phyloP scores from a whole-genome alignment of 2,797 vertebrate genomes.

The Phrynocephalus forsythii region DNA sequence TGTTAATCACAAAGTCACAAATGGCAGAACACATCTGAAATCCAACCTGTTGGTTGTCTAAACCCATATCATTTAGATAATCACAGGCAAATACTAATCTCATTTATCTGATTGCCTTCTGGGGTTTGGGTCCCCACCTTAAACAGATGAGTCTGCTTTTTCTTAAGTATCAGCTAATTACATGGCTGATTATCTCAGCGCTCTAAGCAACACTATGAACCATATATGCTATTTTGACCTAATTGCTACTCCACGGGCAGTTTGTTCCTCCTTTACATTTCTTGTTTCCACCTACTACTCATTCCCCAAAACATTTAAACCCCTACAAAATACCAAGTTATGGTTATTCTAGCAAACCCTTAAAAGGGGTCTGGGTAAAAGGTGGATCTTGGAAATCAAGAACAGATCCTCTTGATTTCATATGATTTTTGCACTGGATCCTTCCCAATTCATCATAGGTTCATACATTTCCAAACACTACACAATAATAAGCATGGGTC shows the following conservation, averaged over 20 bases:
- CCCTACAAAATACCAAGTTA: too few species aligned
- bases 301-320: too few species aligned
- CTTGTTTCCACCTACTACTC: not conserved
- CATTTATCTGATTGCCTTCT: constrained; percentile 1
- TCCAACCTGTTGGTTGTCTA: not conserved
- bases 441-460: too few species aligned
- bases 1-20: constrained; percentile 7
- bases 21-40: not conserved
- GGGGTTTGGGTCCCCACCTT: not conserved
- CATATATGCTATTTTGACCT: not conserved
- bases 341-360: too few species aligned
- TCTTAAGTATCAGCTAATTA: constrained; percentile 4
- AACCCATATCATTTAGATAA: constrained; percentile 5
- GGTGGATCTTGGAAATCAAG: too few species aligned
- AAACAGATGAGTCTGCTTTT: not conserved
- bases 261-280: not conserved
- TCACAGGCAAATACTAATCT: not conserved
- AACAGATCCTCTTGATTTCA: too few species aligned
- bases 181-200: constrained; percentile 3
- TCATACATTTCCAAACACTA: too few species aligned
- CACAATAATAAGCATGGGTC: too few species aligned
- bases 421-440: too few species aligned
- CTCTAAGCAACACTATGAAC: not conserved
- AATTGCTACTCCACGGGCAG: not conserved
- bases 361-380: too few species aligned